Evolutionary conservation across 2,797 vertebrate genomes (phyloP).

Genomic region (Cheirogaleus major): DNA sequence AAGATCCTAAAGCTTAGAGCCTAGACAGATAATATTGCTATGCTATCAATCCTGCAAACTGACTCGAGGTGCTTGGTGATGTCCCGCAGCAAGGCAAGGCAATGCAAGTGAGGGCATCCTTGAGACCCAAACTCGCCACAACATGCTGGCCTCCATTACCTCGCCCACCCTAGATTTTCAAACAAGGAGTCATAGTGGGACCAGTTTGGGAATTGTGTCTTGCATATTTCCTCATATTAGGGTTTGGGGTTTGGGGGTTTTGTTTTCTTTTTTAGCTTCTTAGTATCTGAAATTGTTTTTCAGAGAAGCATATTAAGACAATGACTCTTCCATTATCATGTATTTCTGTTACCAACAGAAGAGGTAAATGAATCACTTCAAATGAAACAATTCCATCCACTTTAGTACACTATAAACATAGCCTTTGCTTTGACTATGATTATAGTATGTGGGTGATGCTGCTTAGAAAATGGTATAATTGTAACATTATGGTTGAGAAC

Average conservation of each 20-base stretch:
- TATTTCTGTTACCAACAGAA: conserved; percentile 62
- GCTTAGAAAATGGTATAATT: conserved; percentile 64
- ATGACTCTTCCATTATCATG: neutral
- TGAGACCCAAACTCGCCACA: neutral
- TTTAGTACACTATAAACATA: conserved; percentile 61
- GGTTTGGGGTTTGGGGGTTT: neutral
- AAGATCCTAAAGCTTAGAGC: neutral
- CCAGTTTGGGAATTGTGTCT: neutral
- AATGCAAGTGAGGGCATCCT: neutral
- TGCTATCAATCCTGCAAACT: neutral
- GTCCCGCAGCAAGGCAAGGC: neutral
- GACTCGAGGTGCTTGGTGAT: neutral
- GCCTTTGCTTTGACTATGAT: conserved; percentile 69
- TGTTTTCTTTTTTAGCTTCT: conserved; percentile 33
- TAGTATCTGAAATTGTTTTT: conserved; percentile 60
- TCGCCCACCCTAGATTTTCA: neutral
- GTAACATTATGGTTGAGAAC: conserved; percentile 58
- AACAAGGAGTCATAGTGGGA: neutral
- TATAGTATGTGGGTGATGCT: conserved; percentile 56
- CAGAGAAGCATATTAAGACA: neutral
- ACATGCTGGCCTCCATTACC: neutral
- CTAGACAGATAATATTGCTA: neutral
- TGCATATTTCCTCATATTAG: neutral
- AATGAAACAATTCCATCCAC: conserved; percentile 53
- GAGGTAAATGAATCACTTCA: conserved; percentile 62